These are phyloP conservation scores for Adelges cooleyi DNA, from an alignment of 1,140 invertebrate species.

Conservation along the genomic window DNA sequence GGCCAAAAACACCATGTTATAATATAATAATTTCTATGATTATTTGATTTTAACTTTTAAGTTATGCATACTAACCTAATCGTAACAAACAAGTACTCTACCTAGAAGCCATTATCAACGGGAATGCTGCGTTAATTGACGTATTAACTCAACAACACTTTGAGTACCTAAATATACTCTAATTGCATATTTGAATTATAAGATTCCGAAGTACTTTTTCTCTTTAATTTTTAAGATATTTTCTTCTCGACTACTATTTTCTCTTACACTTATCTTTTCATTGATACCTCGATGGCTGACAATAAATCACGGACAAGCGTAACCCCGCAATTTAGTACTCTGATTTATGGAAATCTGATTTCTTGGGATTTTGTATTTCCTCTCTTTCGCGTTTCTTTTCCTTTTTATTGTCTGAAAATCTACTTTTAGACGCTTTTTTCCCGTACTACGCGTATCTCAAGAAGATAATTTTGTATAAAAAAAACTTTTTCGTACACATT, in stretches of 20 bases:
- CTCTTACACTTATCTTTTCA: background rate
- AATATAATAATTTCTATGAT: too few species aligned
- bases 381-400: background rate
- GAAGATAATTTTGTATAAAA: background rate
- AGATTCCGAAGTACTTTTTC: background rate
- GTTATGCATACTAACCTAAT: too few species aligned
- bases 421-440: background rate
- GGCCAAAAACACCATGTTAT: too few species aligned
- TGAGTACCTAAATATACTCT: too few species aligned
- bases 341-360: slow-evolving; percentile 25
- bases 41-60: too few species aligned
- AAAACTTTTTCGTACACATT: too few species aligned
- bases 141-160: too few species aligned
- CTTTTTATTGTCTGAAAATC: slow-evolving; percentile 2
- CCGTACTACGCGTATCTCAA: background rate
- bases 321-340: background rate
- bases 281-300: background rate
- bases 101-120: too few species aligned
- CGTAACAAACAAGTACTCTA: too few species aligned
- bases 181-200: background rate
- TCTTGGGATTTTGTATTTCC: background rate
- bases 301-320: slow-evolving; percentile 20
- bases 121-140: too few species aligned
- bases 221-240: slow-evolving; percentile 14
- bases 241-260: background rate